These are phyloP conservation scores for Diuraphis noxia DNA, from an alignment of 1,140 invertebrate genomes.

Conservation along the genomic window DNA sequence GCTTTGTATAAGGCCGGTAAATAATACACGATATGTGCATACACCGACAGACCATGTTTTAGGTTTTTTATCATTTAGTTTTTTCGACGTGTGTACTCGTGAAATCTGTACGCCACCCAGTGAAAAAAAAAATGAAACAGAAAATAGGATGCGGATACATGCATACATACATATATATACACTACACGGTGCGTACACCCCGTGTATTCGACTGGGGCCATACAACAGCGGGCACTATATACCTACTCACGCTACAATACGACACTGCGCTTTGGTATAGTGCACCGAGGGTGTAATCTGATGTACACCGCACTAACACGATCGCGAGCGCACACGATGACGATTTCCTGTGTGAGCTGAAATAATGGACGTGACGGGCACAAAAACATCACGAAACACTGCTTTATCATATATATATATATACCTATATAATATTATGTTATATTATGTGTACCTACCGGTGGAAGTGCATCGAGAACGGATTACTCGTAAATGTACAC, in stretches of 20 bases:
- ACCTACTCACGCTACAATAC: background rate
- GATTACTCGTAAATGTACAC: background rate
- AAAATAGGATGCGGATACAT: background rate
- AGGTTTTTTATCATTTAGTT: background rate
- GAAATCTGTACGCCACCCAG: background rate
- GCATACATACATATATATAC: background rate
- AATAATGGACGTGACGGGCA: background rate
- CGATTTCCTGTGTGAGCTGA: background rate
- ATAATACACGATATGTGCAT: background rate
- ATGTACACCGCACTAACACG: background rate
- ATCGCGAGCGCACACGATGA: background rate
- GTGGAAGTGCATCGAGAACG: background rate
- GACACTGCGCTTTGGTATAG: background rate
- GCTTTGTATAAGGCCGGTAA: background rate
- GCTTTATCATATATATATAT: background rate
- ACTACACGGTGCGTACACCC: background rate
- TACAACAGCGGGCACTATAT: background rate
- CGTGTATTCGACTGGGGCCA: background rate
- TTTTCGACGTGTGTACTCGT: background rate
- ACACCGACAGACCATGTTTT: background rate
- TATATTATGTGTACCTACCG: background rate
- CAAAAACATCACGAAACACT: background rate
- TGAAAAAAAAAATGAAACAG: background rate
- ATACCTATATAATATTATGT: background rate
- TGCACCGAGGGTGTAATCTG: slow-evolving; percentile 14